Conservation (phyloP, 2,888 invertebrate species). For the Stenolophus ochropezus region DNA sequence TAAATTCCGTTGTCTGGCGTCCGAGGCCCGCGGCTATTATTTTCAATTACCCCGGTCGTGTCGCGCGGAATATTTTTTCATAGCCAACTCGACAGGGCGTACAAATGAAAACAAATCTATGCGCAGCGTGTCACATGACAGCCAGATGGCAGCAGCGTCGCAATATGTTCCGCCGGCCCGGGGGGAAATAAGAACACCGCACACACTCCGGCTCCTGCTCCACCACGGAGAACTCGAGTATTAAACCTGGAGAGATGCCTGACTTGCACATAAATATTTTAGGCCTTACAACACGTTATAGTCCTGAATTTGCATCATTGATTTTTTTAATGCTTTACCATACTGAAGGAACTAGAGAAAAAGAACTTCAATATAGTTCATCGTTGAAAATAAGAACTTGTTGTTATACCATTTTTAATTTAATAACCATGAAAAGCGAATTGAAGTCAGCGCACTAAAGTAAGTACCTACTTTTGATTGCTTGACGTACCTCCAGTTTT, state of each 20-base stretch:
- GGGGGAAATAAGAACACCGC: neutral
- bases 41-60: conserved; percentile 51
- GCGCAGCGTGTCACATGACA: conserved; percentile 60
- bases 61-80: conserved; percentile 53
- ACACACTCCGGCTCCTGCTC: neutral
- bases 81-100: conserved; percentile 55
- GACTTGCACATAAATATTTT: conserved; percentile 33
- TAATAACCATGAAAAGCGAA: no score
- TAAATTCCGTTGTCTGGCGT: conserved; percentile 55
- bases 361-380: no score
- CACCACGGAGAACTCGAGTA: neutral
- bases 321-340: neutral
- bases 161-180: neutral
- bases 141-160: conserved; percentile 53
- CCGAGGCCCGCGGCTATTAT: conserved; percentile 50
- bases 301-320: conserved; percentile 7
- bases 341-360: neutral
- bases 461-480: no score
- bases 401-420: no score
- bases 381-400: no score
- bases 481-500: no score
- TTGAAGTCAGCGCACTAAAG: no score
- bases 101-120: conserved; percentile 68
- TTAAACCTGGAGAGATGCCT: conserved; percentile 14
- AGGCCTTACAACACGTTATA: neutral